phyloP scores from a whole-genome alignment of 2,888 invertebrate species.

The Ophion costatus region DNA sequence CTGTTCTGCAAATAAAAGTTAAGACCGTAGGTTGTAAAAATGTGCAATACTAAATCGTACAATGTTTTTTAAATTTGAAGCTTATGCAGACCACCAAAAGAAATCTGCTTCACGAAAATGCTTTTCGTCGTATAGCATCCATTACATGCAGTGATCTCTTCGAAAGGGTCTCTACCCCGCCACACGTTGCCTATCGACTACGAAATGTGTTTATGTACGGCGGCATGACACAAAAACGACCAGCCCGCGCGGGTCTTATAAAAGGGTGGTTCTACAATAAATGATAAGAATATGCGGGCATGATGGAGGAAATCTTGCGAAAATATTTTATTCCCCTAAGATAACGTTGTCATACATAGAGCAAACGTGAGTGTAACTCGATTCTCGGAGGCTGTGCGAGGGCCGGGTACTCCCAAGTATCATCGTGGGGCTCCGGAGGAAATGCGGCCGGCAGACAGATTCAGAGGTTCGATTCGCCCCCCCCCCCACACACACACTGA shows the following conservation, averaged over 20 bases:
- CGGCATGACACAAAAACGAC: not conserved
- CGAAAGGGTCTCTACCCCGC: not conserved
- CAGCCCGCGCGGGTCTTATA: slow-evolving; percentile 41
- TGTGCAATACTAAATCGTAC: not conserved
- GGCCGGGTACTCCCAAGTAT: slow-evolving; percentile 69
- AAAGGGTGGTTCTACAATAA: slow-evolving; percentile 61
- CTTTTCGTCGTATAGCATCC: slow-evolving; percentile 27
- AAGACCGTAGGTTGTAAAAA: not conserved
- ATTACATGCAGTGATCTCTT: not conserved
- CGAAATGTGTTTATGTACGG: not conserved
- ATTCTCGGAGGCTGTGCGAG: slow-evolving; percentile 45
- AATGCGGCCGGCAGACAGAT: slow-evolving; percentile 57
- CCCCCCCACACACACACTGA: not conserved
- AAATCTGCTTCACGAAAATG: slow-evolving; percentile 15
- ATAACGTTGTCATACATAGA: slow-evolving; percentile 68
- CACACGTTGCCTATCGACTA: not conserved
- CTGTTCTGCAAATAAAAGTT: not conserved
- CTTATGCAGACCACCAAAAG: not conserved
- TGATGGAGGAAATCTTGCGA: slow-evolving; percentile 63
- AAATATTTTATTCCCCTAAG: slow-evolving; percentile 62
- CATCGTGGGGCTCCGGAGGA: slow-evolving; percentile 67
- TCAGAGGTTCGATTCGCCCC: slow-evolving; percentile 57
- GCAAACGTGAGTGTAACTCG: slow-evolving; percentile 61
- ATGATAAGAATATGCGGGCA: slow-evolving; percentile 65
- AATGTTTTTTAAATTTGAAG: not conserved